Evolutionary conservation across 2,113 vertebrate genomes (phyloP).

Genomic region (Felis chaus): DNA sequence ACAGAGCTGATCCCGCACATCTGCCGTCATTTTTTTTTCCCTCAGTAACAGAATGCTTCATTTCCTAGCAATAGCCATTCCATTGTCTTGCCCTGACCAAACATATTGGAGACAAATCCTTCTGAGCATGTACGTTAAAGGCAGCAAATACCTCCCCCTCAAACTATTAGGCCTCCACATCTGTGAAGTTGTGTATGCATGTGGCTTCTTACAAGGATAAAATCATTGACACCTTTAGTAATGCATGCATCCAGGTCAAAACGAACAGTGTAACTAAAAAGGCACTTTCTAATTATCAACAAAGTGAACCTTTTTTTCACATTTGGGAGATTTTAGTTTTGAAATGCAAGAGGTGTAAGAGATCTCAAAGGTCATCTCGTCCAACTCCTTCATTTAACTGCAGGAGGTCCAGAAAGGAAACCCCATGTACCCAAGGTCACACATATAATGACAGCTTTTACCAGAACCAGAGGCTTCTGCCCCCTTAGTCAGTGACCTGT

Average conservation of each 20-base stretch:
- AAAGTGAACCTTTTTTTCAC: neutral
- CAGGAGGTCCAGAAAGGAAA: neutral
- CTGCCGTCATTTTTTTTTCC: neutral
- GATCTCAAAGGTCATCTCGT: neutral
- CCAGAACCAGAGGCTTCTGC: neutral
- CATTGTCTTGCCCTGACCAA: neutral
- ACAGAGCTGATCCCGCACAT: neutral
- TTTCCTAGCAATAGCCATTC: neutral
- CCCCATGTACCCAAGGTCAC: neutral
- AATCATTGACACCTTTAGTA: neutral
- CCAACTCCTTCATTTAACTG: neutral
- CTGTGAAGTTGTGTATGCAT: neutral
- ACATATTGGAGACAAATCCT: neutral
- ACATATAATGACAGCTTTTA: neutral
- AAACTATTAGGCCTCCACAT: neutral
- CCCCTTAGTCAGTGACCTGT: neutral
- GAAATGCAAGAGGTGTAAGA: neutral
- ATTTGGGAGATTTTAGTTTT: neutral
- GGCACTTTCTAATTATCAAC: neutral
- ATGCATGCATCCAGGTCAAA: constrained; percentile 13
- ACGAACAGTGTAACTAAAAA: neutral
- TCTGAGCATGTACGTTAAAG: neutral
- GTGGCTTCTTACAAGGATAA: neutral
- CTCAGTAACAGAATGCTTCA: neutral
- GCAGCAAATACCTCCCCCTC: neutral